Conservation (phyloP, 2,113 vertebrate genomes). For the Geothlypis trichas region DNA sequence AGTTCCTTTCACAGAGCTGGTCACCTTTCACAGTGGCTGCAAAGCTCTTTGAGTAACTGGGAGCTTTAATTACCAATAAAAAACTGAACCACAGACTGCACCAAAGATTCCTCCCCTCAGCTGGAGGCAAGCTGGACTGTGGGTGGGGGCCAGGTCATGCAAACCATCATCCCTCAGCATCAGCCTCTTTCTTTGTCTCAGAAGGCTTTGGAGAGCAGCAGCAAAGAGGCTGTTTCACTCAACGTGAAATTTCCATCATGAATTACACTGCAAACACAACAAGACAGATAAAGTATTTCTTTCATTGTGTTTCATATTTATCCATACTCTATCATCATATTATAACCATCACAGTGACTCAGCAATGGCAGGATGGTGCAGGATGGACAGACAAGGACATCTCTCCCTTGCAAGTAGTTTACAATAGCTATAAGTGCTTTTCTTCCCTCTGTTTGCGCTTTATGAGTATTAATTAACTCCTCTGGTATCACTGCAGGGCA, state of each 20-base stretch:
- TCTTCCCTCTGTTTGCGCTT: background rate
- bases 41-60: rapidly evolving
- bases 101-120: background rate
- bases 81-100: rapidly evolving
- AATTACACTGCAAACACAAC: background rate
- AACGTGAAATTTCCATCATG: background rate
- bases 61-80: background rate
- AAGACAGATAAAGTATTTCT: background rate
- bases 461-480: slow-evolving; percentile 7
- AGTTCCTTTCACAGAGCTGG: background rate
- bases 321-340: background rate
- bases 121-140: background rate
- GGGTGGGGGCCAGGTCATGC: background rate
- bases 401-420: background rate
- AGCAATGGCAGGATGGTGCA: background rate
- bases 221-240: background rate
- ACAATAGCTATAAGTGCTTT: background rate
- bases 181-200: background rate
- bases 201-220: background rate
- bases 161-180: background rate
- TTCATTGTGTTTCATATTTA: background rate
- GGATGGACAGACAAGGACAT: background rate
- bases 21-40: background rate
- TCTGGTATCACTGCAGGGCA: background rate
- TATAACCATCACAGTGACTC: background rate